phyloP scores from a whole-genome alignment of 2,797 vertebrate species.

The Erethizon dorsatum region DNA sequence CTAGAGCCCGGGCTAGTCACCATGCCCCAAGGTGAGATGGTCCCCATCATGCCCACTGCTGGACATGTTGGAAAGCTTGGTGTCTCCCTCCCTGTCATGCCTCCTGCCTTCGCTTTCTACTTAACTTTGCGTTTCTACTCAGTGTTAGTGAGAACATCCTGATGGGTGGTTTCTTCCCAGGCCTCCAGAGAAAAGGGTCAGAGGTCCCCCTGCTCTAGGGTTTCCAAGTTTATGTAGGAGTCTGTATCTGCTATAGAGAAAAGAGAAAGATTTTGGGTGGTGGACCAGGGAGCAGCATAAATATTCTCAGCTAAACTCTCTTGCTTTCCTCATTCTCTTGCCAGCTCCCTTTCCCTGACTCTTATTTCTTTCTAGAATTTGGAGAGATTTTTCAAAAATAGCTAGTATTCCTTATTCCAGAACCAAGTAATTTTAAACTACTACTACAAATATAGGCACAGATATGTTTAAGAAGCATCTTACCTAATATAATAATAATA shows the following conservation, averaged over 20 bases:
- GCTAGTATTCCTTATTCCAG: conserved; percentile 48
- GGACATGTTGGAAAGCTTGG: background rate
- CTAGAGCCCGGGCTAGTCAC: background rate
- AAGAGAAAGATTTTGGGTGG: background rate
- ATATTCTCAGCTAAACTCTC: background rate
- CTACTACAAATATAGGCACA: conserved; percentile 7
- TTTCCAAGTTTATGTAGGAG: background rate
- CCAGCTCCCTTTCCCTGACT: background rate
- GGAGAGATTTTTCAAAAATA: background rate
- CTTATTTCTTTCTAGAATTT: conserved; percentile 11
- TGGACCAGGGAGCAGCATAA: background rate
- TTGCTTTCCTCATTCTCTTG: background rate
- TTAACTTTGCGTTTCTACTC: background rate
- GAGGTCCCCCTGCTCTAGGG: background rate
- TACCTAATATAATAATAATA: background rate
- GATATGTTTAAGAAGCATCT: background rate
- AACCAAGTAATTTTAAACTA: conserved; percentile 46
- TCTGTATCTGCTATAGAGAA: background rate
- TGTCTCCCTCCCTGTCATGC: background rate
- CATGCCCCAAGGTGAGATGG: background rate
- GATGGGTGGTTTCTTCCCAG: background rate
- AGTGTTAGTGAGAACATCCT: background rate
- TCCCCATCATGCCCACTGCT: background rate
- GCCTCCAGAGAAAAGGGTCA: background rate
- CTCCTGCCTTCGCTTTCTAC: background rate